A percentile compares a stretch with the other conserved stretches of the same genome.
Evolutionary conservation across 2,113 vertebrate genomes (phyloP).

Genomic region (Cyprinodon brontotheroides): DNA sequence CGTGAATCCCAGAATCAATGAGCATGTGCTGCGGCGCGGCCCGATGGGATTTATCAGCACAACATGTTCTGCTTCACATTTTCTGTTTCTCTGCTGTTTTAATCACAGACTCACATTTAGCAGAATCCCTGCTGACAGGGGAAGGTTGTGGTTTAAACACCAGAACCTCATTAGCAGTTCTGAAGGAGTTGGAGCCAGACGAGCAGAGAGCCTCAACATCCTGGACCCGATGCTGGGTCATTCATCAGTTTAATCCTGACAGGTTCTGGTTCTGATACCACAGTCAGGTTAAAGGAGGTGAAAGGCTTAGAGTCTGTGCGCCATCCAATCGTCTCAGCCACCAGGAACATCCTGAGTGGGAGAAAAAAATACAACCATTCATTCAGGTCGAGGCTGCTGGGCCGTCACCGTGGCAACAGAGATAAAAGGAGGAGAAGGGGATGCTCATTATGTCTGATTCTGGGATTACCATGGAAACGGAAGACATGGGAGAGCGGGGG

Average conservation of each 20-base stretch:
- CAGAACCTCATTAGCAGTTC: too few relatives aligned
- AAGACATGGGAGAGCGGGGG: neutral
- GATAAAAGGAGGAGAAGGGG: slow-evolving; percentile 57
- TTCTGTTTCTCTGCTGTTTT: neutral
- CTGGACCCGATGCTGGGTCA: too few relatives aligned
- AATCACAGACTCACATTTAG: neutral
- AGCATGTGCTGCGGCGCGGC: slow-evolving; percentile 3
- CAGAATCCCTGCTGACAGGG: too few relatives aligned
- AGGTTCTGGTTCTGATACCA: too few relatives aligned
- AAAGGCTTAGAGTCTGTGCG: neutral
- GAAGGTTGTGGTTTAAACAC: too few relatives aligned
- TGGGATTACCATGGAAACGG: slow-evolving; percentile 46
- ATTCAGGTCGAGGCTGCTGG: slow-evolving; percentile 11
- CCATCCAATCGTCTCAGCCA: neutral
- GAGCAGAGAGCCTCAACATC: too few relatives aligned
- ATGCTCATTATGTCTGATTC: slow-evolving; percentile 47
- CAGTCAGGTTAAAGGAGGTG: neutral
- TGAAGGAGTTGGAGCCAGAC: too few relatives aligned
- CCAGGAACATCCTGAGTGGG: neutral
- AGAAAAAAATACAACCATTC: slow-evolving; percentile 11
- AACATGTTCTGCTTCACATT: neutral
- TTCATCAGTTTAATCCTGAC: too few relatives aligned
- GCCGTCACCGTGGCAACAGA: slow-evolving; percentile 57
- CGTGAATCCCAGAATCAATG: neutral
- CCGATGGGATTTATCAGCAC: slow-evolving; percentile 14